Percentiles rank a stretch among this genome's conserved stretches.
phyloP scores from a whole-genome alignment of 2,888 invertebrate species.

The Cataglyphis livida region DNA sequence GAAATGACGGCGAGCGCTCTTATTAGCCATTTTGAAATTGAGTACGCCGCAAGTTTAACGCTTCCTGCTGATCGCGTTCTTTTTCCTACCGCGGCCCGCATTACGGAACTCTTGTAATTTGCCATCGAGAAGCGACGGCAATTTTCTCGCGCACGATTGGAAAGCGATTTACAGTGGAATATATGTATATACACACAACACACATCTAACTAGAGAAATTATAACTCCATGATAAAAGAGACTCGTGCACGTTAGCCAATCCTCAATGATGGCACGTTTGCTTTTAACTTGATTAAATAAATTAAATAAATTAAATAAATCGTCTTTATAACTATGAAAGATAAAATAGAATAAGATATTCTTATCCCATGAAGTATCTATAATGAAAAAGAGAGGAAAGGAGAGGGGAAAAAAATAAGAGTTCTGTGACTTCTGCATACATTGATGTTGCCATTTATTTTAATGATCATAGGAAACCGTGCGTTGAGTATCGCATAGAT shows the following conservation, averaged over 20 bases:
- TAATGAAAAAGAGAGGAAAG: not conserved
- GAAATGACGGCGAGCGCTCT: slow-evolving; percentile 59
- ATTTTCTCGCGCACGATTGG: slow-evolving; percentile 63
- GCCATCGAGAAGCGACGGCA: slow-evolving; percentile 58
- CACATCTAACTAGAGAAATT: slow-evolving; percentile 11
- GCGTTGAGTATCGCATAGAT: not conserved
- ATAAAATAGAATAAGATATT: not conserved
- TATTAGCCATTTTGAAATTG: slow-evolving; percentile 77
- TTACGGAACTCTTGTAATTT: slow-evolving; percentile 64
- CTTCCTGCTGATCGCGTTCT: slow-evolving; percentile 44
- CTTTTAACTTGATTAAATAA: not conserved
- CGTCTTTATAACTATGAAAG: not conserved
- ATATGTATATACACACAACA: not conserved
- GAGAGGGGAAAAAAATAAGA: not conserved
- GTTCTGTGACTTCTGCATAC: not conserved
- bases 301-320: not conserved
- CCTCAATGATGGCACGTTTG: slow-evolving; percentile 3
- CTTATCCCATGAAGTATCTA: not conserved
- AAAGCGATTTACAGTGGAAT: slow-evolving; percentile 56
- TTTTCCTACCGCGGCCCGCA: slow-evolving; percentile 54
- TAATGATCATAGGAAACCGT: not conserved
- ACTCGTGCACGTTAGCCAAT: not conserved
- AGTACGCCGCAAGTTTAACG: slow-evolving; percentile 70
- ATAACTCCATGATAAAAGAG: slow-evolving; percentile 22
- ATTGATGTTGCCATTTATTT: not conserved